phyloP scores from a whole-genome alignment of 2,888 invertebrate species.

The Callyntrura sp. region DNA sequence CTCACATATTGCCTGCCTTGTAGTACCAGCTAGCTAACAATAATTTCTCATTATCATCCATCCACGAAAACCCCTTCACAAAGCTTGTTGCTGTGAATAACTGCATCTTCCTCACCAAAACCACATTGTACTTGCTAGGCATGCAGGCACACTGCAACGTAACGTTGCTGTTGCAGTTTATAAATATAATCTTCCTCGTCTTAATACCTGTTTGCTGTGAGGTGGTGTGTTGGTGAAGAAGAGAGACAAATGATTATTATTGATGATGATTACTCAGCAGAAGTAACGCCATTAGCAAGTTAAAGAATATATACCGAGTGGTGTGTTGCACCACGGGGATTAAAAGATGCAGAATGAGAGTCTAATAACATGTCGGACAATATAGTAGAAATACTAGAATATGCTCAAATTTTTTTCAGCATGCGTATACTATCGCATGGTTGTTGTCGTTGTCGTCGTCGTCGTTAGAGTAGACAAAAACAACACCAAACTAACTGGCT shows the following conservation, averaged over 20 bases:
- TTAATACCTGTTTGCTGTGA: not conserved
- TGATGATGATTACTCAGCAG: slow-evolving; percentile 28
- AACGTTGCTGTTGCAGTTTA: slow-evolving; percentile 10
- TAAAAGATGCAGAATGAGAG: slow-evolving; percentile 2
- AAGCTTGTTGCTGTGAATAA: not conserved
- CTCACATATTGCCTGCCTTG: too few species aligned
- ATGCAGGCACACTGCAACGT: not conserved
- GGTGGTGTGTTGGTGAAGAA: too few species aligned
- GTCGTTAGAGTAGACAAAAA: not conserved
- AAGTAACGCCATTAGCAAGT: not conserved
- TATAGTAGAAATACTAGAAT: not conserved
- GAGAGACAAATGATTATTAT: not conserved
- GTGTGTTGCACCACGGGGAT: not conserved
- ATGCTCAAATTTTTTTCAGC: not conserved
- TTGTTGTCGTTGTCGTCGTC: not conserved
- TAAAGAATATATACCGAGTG: not conserved
- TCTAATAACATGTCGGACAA: not conserved
- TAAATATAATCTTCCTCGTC: not conserved
- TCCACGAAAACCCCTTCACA: not conserved
- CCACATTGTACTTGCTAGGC: not conserved
- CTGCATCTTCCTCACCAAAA: slow-evolving; percentile 28
- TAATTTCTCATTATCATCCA: not conserved
- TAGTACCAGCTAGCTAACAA: not conserved
- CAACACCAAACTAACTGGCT: not conserved
- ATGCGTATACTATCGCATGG: not conserved